Evolutionary conservation across 2,113 vertebrate genomes (phyloP).

Genomic region (Procavia capensis): DNA sequence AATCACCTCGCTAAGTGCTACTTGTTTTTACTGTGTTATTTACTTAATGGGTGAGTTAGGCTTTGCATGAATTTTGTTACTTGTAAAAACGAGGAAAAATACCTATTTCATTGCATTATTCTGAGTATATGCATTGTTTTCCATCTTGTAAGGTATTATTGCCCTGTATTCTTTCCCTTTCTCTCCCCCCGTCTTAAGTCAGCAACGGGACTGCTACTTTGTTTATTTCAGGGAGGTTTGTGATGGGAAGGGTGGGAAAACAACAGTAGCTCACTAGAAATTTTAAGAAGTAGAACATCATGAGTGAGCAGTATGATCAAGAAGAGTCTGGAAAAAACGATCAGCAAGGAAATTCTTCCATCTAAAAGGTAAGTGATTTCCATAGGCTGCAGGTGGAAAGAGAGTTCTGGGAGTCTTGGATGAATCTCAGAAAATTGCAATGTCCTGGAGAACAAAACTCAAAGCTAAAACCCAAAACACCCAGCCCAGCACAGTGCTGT

Average conservation of each 20-base stretch:
- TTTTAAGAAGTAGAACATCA: background rate
- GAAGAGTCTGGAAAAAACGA: background rate
- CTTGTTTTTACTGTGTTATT: background rate
- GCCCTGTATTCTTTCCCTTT: background rate
- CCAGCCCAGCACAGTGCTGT: no score
- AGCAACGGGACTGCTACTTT: background rate
- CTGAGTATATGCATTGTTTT: background rate
- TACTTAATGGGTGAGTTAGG: background rate
- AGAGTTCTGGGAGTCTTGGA: background rate
- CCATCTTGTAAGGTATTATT: background rate
- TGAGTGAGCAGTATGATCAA: background rate
- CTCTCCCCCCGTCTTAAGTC: background rate
- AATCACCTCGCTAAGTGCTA: background rate
- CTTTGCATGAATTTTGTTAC: background rate
- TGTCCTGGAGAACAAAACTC: background rate
- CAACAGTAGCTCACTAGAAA: background rate
- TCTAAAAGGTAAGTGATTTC: background rate
- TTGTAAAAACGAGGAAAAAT: constrained; percentile 46
- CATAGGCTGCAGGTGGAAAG: background rate
- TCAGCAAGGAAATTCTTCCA: background rate
- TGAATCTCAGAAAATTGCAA: background rate
- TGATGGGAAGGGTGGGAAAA: background rate
- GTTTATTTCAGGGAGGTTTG: background rate
- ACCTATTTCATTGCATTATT: background rate
- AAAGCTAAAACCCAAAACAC: background rate